phyloP scores from a whole-genome alignment of 2,113 vertebrate genomes.

The Pedetes capensis region DNA sequence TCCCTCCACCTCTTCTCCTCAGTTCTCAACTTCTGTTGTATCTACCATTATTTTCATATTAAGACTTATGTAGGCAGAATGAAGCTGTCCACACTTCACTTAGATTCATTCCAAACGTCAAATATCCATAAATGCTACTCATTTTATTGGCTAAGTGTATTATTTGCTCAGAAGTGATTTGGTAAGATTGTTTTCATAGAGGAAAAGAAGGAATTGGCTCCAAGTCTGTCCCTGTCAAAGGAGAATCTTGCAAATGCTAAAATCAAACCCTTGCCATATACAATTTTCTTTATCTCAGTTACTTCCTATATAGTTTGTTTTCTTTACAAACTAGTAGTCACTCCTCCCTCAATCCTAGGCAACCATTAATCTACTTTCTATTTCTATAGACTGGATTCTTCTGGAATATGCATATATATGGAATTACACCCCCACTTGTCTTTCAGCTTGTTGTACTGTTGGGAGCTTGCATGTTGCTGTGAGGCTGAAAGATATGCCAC shows the following conservation, averaged over 20 bases:
- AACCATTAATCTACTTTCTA: neutral
- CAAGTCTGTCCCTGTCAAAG: neutral
- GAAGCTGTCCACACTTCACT: neutral
- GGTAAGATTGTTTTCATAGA: neutral
- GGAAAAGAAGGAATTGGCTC: neutral
- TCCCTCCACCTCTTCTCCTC: neutral
- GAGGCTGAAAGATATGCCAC: too few species aligned
- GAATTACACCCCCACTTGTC: too few species aligned
- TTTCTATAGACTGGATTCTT: neutral
- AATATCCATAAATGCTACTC: neutral
- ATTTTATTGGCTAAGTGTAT: neutral
- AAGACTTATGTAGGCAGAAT: neutral
- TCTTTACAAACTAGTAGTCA: neutral
- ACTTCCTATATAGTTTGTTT: neutral
- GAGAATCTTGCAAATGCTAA: neutral
- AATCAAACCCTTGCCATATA: neutral
- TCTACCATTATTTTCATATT: neutral
- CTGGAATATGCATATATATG: neutral
- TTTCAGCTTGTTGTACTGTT: too few species aligned
- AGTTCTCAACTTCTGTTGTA: neutral
- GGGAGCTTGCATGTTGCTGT: too few species aligned
- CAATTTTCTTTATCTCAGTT: neutral
- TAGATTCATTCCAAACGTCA: neutral
- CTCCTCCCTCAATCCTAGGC: neutral
- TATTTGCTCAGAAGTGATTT: neutral